Base-by-base conservation (phyloP, 2,113 vertebrate species). In the Dicerorhinus sumatrensis region DNA sequence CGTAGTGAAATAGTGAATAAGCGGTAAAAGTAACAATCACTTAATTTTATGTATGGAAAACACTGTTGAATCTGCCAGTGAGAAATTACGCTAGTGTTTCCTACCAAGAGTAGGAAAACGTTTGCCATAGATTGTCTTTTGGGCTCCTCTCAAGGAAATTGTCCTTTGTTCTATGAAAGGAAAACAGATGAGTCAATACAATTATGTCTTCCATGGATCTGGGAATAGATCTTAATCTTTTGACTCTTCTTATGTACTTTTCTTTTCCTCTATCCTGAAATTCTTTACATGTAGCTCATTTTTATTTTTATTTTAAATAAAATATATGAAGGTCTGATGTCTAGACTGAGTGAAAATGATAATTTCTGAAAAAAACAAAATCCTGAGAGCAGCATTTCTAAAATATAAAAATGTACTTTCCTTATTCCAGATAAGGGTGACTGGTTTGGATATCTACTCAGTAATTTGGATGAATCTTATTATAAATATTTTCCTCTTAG, bases 251-350 rank as follows among this genome's bases (percentile, higher is more conserved):
- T 69, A 27, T 29, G 16, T 63, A 5, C 42, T 88, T 89, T 80
- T 54, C 20, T 48, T 94, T 51, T 29, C n/a, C 2, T 81, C 33
- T 54, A 54, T 91, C 48, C n/a, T 67, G 31, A 79, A 93, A 91
- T 75, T 85, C 29, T 94, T 77, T 81, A 70, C 11, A 18, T 69
- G 17, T 17, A 69, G 36, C 33, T 79, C 29, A 91, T 72, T 90
- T 82, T 80, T 75, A 7, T 85, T 6, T 94, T 81, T 76, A 63
- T 81, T 93, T 95, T 92, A 51, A 95, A 82, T 82, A 77, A 97
- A 87, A 72, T 88, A 31, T 6, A 89, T 54, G 14, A 54, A 77
- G 76, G 4, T 65, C 67, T 75, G 60, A 46, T 89, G 67, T 25
- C 67, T 60, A 18, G 23, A 54, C 42, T 39, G n/a, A 80, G 23